Conservation (phyloP, 2,888 invertebrate genomes). For the Branchipolynoe longqiensis region DNA sequence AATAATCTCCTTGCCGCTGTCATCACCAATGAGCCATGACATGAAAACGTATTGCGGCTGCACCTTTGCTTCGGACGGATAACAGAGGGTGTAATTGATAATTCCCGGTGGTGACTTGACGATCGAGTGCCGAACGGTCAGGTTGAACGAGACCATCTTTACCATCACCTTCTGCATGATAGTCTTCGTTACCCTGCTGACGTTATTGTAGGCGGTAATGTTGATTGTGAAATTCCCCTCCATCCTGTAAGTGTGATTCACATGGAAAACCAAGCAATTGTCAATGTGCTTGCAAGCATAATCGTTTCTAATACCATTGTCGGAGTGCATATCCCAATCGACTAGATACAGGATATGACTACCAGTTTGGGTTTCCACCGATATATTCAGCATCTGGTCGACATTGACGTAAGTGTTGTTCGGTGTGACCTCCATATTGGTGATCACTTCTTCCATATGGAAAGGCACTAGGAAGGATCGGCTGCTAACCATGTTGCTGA, state of each 20-base stretch:
- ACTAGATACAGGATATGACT: not conserved
- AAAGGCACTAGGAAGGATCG: not conserved
- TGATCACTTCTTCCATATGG: not conserved
- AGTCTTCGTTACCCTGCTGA: not conserved
- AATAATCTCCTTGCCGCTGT: not conserved
- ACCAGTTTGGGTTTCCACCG: not conserved
- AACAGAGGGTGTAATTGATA: constrained; percentile 5
- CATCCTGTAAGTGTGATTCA: not conserved
- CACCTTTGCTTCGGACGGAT: not conserved
- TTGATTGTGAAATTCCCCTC: constrained; percentile 14
- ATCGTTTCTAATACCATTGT: not conserved
- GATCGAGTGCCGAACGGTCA: not conserved
- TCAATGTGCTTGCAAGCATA: not conserved
- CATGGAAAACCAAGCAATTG: not conserved
- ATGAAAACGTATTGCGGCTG: not conserved
- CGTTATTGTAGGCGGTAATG: not conserved
- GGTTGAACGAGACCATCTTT: not conserved
- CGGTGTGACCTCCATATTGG: not conserved
- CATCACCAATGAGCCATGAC: not conserved
- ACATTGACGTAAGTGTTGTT: not conserved
- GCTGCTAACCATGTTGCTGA: not conserved
- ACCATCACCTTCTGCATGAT: not conserved
- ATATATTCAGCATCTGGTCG: not conserved
- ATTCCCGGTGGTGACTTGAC: constrained; percentile 7
- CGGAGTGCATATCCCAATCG: not conserved